Percentiles rank a stretch among this genome's conserved stretches.
phyloP scores from a whole-genome alignment of 2,797 vertebrate genomes.

The Lutjanus campechanus region DNA sequence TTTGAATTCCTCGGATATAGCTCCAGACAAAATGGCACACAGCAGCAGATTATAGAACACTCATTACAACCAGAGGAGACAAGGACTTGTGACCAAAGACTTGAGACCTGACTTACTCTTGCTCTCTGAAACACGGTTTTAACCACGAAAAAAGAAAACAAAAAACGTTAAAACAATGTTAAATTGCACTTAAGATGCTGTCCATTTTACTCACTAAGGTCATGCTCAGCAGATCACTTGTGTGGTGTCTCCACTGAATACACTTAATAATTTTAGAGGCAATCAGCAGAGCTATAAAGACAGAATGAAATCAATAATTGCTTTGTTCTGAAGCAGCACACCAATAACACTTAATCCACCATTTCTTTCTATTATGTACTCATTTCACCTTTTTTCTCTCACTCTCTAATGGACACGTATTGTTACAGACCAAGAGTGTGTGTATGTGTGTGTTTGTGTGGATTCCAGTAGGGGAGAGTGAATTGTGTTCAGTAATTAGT shows the following conservation, averaged over 20 bases:
- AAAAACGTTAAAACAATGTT: background rate
- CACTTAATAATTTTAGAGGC: conserved; percentile 19
- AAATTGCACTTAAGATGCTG: background rate
- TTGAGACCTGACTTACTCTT: too few relatives aligned
- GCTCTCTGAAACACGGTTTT: background rate
- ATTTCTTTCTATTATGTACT: conserved; percentile 15
- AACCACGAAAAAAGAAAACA: background rate
- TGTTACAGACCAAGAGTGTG: background rate
- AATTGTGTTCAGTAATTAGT: conserved; percentile 63
- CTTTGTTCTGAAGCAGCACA: conserved; percentile 32
- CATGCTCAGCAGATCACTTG: background rate
- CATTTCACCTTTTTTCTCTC: background rate
- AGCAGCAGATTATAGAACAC: too few relatives aligned
- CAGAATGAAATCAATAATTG: conserved; percentile 57
- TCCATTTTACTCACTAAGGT: background rate
- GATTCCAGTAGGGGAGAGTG: conserved; percentile 29
- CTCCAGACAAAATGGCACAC: too few relatives aligned
- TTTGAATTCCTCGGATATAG: too few relatives aligned
- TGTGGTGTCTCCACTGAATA: conserved; percentile 17
- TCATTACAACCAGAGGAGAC: too few relatives aligned
- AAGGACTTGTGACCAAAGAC: too few relatives aligned
- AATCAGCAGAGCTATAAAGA: conserved; percentile 35
- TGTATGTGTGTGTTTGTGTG: conserved; percentile 8
- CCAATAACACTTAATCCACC: conserved; percentile 12
- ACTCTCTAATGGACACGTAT: background rate